Evolutionary conservation across 2,888 invertebrate genomes (phyloP).

Genomic region (Drosophila maculinotata): DNA sequence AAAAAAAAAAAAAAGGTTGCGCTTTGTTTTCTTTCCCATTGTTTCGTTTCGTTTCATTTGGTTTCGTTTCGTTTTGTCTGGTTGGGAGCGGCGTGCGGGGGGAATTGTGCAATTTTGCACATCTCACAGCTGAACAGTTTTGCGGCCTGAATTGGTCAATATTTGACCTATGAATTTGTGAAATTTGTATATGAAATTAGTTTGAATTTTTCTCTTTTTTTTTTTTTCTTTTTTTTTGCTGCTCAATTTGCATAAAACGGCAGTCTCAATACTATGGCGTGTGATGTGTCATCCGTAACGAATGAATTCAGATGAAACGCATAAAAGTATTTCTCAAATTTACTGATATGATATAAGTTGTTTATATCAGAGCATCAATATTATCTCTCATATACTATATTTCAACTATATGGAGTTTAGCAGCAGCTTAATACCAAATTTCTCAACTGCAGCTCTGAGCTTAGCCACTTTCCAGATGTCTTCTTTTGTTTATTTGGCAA

Average conservation of each 20-base stretch:
- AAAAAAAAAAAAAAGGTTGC: constrained; percentile 1
- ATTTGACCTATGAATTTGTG: constrained; percentile 63
- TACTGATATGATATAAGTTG: no score
- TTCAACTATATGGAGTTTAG: no score
- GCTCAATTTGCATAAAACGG: constrained; percentile 65
- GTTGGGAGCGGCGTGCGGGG: not conserved
- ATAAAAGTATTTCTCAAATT: constrained; percentile 1
- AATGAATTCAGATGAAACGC: constrained; percentile 12
- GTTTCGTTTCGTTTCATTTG: constrained; percentile 31
- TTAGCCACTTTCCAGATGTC: no score
- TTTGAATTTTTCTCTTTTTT: constrained; percentile 16
- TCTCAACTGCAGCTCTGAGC: not conserved
- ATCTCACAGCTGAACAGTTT: constrained; percentile 26
- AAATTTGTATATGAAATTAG: constrained; percentile 48
- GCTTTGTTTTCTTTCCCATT: constrained; percentile 41
- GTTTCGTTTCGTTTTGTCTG: constrained; percentile 5
- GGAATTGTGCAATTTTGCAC: constrained; percentile 69
- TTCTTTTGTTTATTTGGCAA: not conserved
- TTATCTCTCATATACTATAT: no score
- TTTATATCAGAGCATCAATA: no score
- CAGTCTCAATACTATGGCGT: constrained; percentile 38
- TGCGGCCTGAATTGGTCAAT: constrained; percentile 60
- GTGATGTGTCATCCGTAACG: constrained; percentile 38
- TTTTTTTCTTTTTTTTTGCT: constrained; percentile 8
- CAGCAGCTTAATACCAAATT: not conserved